A percentile compares a stretch with the other conserved stretches of the same genome.
phyloP scores from a whole-genome alignment of 2,797 vertebrate genomes.

The Eulemur coronatus region DNA sequence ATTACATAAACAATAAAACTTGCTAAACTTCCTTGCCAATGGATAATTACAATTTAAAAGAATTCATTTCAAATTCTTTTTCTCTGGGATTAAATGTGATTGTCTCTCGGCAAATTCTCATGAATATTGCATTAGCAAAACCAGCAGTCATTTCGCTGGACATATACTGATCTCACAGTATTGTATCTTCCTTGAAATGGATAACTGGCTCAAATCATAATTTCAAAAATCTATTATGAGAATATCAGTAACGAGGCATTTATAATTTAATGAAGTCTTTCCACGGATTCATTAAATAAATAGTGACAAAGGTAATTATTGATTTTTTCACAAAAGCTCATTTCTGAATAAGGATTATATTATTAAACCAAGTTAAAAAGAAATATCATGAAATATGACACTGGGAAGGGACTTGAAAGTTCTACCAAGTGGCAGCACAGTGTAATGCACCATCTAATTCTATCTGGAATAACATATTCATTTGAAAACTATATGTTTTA shows the following conservation, averaged over 20 bases:
- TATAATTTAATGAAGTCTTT: slow-evolving; percentile 77
- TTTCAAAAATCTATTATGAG: slow-evolving; percentile 77
- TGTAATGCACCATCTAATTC: neutral
- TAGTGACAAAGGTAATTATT: slow-evolving; percentile 74
- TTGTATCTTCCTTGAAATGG: slow-evolving; percentile 56
- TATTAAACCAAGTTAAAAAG: slow-evolving; percentile 69
- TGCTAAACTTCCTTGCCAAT: slow-evolving; percentile 59
- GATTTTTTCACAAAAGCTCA: slow-evolving; percentile 60
- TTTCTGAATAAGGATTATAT: slow-evolving; percentile 72
- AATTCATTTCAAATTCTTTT: slow-evolving; percentile 66
- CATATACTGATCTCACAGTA: slow-evolving; percentile 61
- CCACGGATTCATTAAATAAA: slow-evolving; percentile 76
- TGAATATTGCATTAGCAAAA: slow-evolving; percentile 71
- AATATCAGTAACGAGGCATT: slow-evolving; percentile 57
- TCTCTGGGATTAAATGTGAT: slow-evolving; percentile 71
- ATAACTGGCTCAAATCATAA: slow-evolving; percentile 63
- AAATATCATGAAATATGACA: neutral
- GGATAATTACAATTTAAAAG: slow-evolving; percentile 63
- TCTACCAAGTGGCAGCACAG: neutral
- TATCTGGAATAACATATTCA: neutral
- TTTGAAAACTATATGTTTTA: slow-evolving; percentile 46
- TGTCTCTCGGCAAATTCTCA: slow-evolving; percentile 66
- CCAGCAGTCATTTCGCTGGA: slow-evolving; percentile 55
- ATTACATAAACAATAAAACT: slow-evolving; percentile 65
- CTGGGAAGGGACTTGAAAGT: slow-evolving; percentile 18